Conservation (phyloP, 2,888 invertebrate genomes). For the Strigamia crassipes region DNA sequence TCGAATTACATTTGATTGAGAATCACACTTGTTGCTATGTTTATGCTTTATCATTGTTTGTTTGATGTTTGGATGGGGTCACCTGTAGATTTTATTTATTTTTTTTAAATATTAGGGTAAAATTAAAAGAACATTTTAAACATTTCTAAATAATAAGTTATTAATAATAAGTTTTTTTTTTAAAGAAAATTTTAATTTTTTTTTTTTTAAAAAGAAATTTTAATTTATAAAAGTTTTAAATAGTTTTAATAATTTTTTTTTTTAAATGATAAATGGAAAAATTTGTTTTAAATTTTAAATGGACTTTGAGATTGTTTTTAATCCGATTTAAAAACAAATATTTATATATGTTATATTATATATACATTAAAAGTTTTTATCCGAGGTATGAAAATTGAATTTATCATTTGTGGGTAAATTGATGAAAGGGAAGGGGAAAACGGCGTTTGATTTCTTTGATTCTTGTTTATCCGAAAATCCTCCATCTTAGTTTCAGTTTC, state of each 20-base stretch:
- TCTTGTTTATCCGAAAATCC: background rate
- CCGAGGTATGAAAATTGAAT: background rate
- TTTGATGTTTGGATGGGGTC: background rate
- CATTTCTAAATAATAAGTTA: background rate
- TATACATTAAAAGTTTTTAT: background rate
- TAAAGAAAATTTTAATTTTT: too few species aligned
- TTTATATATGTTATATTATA: too few species aligned
- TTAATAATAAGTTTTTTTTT: too few species aligned
- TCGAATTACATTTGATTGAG: background rate
- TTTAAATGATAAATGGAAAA: too few species aligned
- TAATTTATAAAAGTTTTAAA: too few species aligned
- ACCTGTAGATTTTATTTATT: constrained; percentile 13
- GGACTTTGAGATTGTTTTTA: background rate
- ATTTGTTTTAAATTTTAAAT: background rate
- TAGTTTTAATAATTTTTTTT: too few species aligned
- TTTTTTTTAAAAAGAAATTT: too few species aligned
- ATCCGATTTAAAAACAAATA: background rate
- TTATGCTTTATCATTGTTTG: constrained; percentile 18
- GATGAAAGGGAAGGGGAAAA: background rate
- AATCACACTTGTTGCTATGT: constrained; percentile 10
- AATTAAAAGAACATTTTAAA: too few species aligned
- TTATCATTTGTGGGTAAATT: background rate
- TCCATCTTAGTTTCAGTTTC: background rate
- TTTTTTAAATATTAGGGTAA: background rate
- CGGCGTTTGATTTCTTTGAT: background rate